Evolutionary conservation across 2,797 vertebrate species (phyloP), one percentile per base, ranked within the genome.

Genomic region (Nyctalus aviator): DNA sequence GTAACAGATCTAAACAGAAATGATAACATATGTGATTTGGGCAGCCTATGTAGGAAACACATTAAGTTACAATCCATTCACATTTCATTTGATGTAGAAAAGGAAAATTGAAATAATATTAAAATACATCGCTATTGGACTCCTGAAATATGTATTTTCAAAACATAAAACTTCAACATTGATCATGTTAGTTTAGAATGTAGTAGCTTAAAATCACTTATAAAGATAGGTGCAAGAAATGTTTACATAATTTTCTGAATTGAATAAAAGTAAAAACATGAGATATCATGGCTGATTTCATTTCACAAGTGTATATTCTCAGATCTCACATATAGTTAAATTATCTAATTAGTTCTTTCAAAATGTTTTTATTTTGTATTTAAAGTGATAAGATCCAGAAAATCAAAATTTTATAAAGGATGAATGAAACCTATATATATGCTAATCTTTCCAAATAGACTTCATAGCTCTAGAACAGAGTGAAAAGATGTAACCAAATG

Each of bases 401-500:
- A 96, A 55, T 55, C 59, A 62, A 95, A 79, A 59, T 88, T 94
- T 90, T 64, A 92, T 64, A 66, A 94, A 91, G 23, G n/a, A 93
- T 94, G 77, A 96, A 95, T 85, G 46, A 91, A 97, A 59, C 3
- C 64, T 73, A 72, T 78, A 73, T 84, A 57, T 81, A 81, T 53
- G 59, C 55, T 86, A 84, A 89, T 73, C 76, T 94, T 93, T 71
- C 84, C 62, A 91, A 95, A 93, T 82, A 95, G 76, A 85, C 69
- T 91, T 64, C 57, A 75, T 79, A 78, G 69, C 50, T 93, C 17
- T 66, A 95, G 89, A 94, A 95, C 30, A 93, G 48, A 94, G 62
- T 94, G 84, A 94, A 94, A 95, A 96, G 88, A 94, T 83, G 44
- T 87, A 83, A 92, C 44, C 83, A 95, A 96, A 81, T 96, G 93